phyloP scores from a whole-genome alignment of 2,113 vertebrate species.

The Xerus inauris region DNA sequence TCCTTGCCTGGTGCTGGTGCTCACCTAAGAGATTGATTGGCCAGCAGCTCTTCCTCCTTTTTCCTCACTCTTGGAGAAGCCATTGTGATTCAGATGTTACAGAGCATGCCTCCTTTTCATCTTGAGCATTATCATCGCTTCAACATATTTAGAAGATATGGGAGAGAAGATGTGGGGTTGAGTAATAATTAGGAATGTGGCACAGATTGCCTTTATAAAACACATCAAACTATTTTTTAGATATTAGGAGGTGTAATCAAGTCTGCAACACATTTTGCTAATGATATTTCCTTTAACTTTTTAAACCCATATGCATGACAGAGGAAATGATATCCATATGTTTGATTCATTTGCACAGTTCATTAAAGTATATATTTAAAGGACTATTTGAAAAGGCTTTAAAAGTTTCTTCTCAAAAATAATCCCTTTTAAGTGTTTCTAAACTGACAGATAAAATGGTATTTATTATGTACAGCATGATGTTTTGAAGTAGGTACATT shows the following conservation, averaged over 20 bases:
- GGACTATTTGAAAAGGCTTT: neutral
- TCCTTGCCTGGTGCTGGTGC: accelerated
- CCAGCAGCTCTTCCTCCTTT: neutral
- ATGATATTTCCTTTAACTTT: slow-evolving; percentile 66
- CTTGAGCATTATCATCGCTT: slow-evolving; percentile 44
- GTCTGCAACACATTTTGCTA: slow-evolving; percentile 66
- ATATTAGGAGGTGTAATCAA: slow-evolving; percentile 72
- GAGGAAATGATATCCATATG: slow-evolving; percentile 66
- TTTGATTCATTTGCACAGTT: slow-evolving; percentile 58
- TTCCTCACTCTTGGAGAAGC: neutral
- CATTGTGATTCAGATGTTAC: neutral
- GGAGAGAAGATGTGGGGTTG: slow-evolving; percentile 1
- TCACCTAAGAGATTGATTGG: neutral
- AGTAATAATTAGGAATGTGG: slow-evolving; percentile 66
- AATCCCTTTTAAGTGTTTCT: neutral
- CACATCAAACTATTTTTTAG: slow-evolving; percentile 64
- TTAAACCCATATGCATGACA: slow-evolving; percentile 33
- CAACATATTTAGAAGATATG: slow-evolving; percentile 26
- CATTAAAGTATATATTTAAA: slow-evolving; percentile 48
- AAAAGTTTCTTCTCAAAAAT: slow-evolving; percentile 40
- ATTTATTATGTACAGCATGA: neutral
- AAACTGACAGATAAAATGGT: neutral
- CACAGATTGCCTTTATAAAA: slow-evolving; percentile 68
- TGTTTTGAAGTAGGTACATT: neutral
- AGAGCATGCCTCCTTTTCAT: slow-evolving; percentile 25